Percentiles rank a stretch among this genome's conserved stretches.
Conservation (phyloP, 1,140 invertebrate species). For the Eumeta japonica region DNA sequence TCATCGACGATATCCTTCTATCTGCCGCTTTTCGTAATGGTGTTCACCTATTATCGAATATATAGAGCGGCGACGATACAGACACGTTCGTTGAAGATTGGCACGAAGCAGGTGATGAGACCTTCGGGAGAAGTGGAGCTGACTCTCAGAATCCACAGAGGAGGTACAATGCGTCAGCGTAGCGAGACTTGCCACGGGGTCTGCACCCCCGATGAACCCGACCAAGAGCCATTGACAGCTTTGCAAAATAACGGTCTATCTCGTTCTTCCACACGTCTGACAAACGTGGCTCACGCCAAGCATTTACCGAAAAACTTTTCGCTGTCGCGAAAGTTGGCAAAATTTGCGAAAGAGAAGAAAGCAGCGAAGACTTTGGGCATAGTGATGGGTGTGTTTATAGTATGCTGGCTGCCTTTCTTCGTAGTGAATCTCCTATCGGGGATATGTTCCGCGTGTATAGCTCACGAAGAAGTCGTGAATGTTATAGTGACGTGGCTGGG, state of each 20-base stretch:
- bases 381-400: slow-evolving; percentile 97
- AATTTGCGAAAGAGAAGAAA: slow-evolving; percentile 94
- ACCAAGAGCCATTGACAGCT: slow-evolving; percentile 71
- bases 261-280: slow-evolving; percentile 59
- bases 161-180: slow-evolving; percentile 68
- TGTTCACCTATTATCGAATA: slow-evolving; percentile 95
- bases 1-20: slow-evolving; percentile 98
- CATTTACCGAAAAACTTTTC: slow-evolving; percentile 81
- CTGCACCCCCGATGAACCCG: slow-evolving; percentile 65
- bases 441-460: slow-evolving; percentile 83
- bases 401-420: slow-evolving; percentile 98
- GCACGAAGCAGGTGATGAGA: slow-evolving; percentile 81
- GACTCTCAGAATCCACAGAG: slow-evolving; percentile 85
- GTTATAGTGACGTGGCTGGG: slow-evolving; percentile 97
- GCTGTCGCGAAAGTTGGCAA: slow-evolving; percentile 83
- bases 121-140: slow-evolving; percentile 79
- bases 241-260: slow-evolving; percentile 73
- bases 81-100: slow-evolving; percentile 84
- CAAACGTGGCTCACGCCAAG: slow-evolving; percentile 48
- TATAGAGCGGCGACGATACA: slow-evolving; percentile 93
- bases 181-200: slow-evolving; percentile 56
- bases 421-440: slow-evolving; percentile 92
- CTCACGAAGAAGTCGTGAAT: slow-evolving; percentile 85
- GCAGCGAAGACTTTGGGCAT: slow-evolving; percentile 93
- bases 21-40: slow-evolving; percentile 95